Evolutionary conservation across 1,140 invertebrate genomes (phyloP), one percentile per base, ranked within the genome.

Genomic region (Caenorhabditis inopinata): DNA sequence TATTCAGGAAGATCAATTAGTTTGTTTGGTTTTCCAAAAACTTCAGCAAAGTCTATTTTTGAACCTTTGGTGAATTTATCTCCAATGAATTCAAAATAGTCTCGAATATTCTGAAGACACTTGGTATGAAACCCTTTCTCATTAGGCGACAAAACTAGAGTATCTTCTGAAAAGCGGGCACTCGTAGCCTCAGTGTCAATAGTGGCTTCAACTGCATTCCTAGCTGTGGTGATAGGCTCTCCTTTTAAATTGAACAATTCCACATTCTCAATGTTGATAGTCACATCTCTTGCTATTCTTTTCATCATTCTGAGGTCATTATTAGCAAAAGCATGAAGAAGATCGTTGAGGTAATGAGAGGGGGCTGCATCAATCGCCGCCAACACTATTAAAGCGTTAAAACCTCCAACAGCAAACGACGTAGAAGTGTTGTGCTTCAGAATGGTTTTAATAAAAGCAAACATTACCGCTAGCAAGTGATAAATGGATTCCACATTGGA

Each of bases 1-100:
- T 81, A 81, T 21, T 76, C 76, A 7, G 80, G 74, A 11, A 81
- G 45, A 7, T 49, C 18, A 14, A 75, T 74, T n/a, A 68, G n/a
- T n/a, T 68, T 68, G 7, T n/a, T 16, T 1, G 58, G 58, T 21
- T 35, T 68, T 0, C 58, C 58, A 21, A 68, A 68, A 21, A 68
- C 38, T 12, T n/a, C n/a, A 25, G n/a, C 11, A 29, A 68, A 68
- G 7, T 68, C 25, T 1, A 68, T 42, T 42, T 42, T 2, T 0
- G 16, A 16, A 29, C 58, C 58, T 68, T 27, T 18, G 0, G n/a
- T 68, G 58, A 68, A 68, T 27, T 68, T 68, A 21, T 38, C 29
- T 42, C 58, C 58, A 21, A 68, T 68, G 1, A 68, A 12, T 18
- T 68, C 23, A 16, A 38, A 68, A 68, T 68, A 68, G 32, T 68